Evolutionary conservation across 1,140 invertebrate species (phyloP), one percentile per base, ranked within the genome.

Genomic region (Helicoverpa armigera): DNA sequence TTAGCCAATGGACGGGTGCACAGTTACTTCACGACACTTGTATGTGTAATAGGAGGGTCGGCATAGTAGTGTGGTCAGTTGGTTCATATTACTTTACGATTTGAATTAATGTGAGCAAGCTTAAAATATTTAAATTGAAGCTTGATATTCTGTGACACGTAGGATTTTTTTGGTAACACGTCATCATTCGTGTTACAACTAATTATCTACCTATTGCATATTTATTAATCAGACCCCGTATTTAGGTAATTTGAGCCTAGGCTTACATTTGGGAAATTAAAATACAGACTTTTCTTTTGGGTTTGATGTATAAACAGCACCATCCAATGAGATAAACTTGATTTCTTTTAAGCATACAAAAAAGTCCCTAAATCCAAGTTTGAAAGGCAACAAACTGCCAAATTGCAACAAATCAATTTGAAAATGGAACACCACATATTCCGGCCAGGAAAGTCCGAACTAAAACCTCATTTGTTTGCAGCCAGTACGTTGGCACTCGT

Each of bases 21-120:
- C 82, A 83, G 81, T 84, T 85, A 85, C 79, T 83, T 81, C 72
- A 60, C 86, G 80, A 88, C 85, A 86, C 86, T 84, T 85, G 82
- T 83, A 79, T 80, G 48, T 73, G 72, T 74, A 75, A 18, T 4
- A 7, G 82, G 82, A 83, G 10, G 31, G 80, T 77, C 51, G 14
- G 78, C 65, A 84, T 16, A 82, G 82, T 60, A 65, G 12, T 56
- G 13, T 56, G 7, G 16, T 54, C 11, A 9, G n/a, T 31, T 51
- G 2, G 2, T 48, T 75, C 0, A 54, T 31, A 12, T 54, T 72
- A 35, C 3, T 51, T 53, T 23, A 23, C 1, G 23, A 63, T 4
- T 29, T 31, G 35, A n/a, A n/a, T n/a, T n/a, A n/a, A 12, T 11
- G 29, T 18, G 2, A 4, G n/a, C 51, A 53, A 1, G 11, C 51